Evolutionary conservation across 2,888 invertebrate genomes (phyloP).

Genomic region (Thalpophila matura): DNA sequence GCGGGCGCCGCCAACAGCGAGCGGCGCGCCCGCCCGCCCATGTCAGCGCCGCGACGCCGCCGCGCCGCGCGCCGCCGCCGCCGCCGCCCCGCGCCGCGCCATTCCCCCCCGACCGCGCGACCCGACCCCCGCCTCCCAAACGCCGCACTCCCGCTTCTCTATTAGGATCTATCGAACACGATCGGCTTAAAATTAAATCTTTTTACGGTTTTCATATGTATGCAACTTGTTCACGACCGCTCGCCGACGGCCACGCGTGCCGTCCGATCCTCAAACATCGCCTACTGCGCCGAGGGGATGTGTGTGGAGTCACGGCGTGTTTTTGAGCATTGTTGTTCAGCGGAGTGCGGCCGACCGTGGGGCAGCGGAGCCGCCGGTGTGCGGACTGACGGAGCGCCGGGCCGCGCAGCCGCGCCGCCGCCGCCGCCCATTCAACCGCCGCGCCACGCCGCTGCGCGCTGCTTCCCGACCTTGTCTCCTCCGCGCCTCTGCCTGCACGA

Average conservation of each 20-base stretch:
- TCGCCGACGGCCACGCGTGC: slow-evolving; percentile 87
- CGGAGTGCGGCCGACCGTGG: slow-evolving; percentile 90
- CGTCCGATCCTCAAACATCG: slow-evolving; percentile 86
- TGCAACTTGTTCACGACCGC: slow-evolving; percentile 84
- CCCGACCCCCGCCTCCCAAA: slow-evolving; percentile 75
- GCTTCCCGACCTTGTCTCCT: slow-evolving; percentile 70
- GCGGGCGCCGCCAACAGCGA: slow-evolving; percentile 89
- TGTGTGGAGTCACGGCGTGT: slow-evolving; percentile 85
- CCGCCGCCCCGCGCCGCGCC: slow-evolving; percentile 85
- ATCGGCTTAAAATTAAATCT: slow-evolving; percentile 82
- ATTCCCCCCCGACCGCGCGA: slow-evolving; percentile 72
- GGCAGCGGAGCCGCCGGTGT: slow-evolving; percentile 91
- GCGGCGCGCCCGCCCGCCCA: slow-evolving; percentile 90
- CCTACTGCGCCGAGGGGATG: slow-evolving; percentile 82
- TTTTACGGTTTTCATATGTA: slow-evolving; percentile 85
- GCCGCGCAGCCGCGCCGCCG: slow-evolving; percentile 79
- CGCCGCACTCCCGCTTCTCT: slow-evolving; percentile 83
- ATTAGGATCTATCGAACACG: slow-evolving; percentile 84
- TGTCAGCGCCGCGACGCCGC: slow-evolving; percentile 88
- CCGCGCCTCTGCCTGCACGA: slow-evolving; percentile 66
- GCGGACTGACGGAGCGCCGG: slow-evolving; percentile 87
- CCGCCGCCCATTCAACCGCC: slow-evolving; percentile 75
- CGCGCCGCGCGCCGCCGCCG: slow-evolving; percentile 84
- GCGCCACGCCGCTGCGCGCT: slow-evolving; percentile 65
- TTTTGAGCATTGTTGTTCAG: slow-evolving; percentile 89